A percentile compares a stretch with the other conserved stretches of the same genome.
Conservation (phyloP, 2,888 invertebrate genomes). For the Chrysolina haemoptera region DNA sequence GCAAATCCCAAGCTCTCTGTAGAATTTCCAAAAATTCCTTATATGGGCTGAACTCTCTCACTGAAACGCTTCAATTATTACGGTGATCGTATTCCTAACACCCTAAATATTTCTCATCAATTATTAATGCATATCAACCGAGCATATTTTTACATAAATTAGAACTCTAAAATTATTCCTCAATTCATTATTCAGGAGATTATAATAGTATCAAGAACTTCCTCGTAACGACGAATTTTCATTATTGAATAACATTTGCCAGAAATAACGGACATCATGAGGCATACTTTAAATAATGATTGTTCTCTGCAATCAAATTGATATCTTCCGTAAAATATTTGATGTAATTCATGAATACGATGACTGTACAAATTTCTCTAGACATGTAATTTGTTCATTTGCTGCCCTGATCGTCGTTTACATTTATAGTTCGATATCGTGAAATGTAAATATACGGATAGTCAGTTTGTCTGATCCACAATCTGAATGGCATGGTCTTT, state of each 20-base stretch:
- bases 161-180: not conserved
- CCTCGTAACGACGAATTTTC: not conserved
- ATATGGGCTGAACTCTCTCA: no score
- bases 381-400: slow-evolving; percentile 18
- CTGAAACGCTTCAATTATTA: no score
- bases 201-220: not conserved
- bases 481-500: not conserved
- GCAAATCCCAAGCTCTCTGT: no score
- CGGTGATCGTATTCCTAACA: no score
- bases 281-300: slow-evolving; percentile 11
- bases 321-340: slow-evolving; percentile 8
- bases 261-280: not conserved
- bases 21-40: no score
- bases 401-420: not conserved
- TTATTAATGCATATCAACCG: slow-evolving; percentile 9
- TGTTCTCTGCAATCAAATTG: not conserved
- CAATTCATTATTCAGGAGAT: slow-evolving; percentile 1
- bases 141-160: slow-evolving; percentile 14
- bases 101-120: slow-evolving; percentile 6
- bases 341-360: not conserved
- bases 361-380: not conserved
- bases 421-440: slow-evolving; percentile 3
- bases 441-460: not conserved
- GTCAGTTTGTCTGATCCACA: not conserved
- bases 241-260: slow-evolving; percentile 9